These are phyloP conservation scores for Dicrostonyx torquatus DNA, from an alignment of 2,797 vertebrate species.

Conservation along the genomic window DNA sequence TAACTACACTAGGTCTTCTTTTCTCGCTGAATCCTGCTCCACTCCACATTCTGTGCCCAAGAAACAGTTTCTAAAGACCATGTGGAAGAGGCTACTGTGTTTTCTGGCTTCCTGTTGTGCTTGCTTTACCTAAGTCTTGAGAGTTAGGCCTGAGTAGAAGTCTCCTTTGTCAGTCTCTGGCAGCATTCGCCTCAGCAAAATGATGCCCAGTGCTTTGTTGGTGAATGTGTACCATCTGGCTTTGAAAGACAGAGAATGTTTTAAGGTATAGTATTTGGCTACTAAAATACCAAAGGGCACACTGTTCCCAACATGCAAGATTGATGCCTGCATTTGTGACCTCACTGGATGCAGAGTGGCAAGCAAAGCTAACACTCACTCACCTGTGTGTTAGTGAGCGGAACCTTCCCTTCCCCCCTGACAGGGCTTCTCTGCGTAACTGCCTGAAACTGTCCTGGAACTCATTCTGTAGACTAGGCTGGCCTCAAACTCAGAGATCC, in stretches of 20 bases:
- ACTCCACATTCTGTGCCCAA: background rate
- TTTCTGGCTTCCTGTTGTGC: background rate
- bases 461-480: too few relatives aligned
- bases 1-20: background rate
- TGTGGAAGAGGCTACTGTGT: background rate
- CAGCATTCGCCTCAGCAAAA: background rate
- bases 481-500: too few relatives aligned
- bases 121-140: background rate
- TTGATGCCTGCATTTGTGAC: background rate
- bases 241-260: background rate
- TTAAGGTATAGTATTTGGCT: background rate
- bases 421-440: too few relatives aligned
- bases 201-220: background rate
- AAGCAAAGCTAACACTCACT: background rate
- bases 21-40: background rate
- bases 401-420: too few relatives aligned
- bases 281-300: background rate
- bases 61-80: background rate
- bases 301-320: background rate
- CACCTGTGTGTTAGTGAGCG: fast-evolving
- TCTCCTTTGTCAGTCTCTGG: background rate
- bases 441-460: too few relatives aligned
- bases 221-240: background rate
- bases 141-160: background rate
- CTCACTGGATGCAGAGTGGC: background rate